Conservation (phyloP, 1,140 invertebrate genomes). For the Bombyx mori region DNA sequence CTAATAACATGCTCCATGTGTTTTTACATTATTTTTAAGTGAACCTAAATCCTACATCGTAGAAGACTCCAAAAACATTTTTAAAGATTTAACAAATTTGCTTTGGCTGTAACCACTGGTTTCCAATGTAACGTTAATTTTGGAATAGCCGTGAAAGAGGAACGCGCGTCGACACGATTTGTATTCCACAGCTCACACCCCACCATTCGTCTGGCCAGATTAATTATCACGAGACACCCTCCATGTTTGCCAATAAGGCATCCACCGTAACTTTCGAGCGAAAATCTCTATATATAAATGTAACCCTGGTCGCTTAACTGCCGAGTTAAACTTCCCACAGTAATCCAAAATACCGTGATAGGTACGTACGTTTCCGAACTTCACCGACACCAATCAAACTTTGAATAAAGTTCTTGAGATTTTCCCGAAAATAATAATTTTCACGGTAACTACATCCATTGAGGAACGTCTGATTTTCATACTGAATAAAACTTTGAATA, state of each 20-base stretch:
- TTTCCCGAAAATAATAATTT: slow-evolving; percentile 9
- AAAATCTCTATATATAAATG: slow-evolving; percentile 31
- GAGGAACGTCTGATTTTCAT: not conserved
- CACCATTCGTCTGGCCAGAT: slow-evolving; percentile 57
- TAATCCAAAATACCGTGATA: too few relatives aligned
- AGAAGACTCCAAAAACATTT: too few relatives aligned
- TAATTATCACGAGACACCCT: slow-evolving; percentile 58
- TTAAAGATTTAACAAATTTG: too few relatives aligned
- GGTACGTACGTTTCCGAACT: not conserved
- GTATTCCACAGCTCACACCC: slow-evolving; percentile 45
- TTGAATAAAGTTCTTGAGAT: slow-evolving; percentile 10
- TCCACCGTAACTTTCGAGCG: slow-evolving; percentile 40
- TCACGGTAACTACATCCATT: not conserved
- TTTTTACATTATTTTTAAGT: too few relatives aligned
- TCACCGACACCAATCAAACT: slow-evolving; percentile 12
- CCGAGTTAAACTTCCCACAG: too few relatives aligned
- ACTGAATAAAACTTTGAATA: too few relatives aligned
- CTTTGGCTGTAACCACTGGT: too few relatives aligned
- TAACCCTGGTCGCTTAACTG: too few relatives aligned
- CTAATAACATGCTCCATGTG: too few relatives aligned
- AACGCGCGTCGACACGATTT: slow-evolving; percentile 29
- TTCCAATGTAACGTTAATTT: too few relatives aligned
- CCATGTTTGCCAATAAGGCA: slow-evolving; percentile 66
- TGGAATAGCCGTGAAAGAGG: too few relatives aligned
- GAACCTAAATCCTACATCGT: too few relatives aligned